Evolutionary conservation across 2,113 vertebrate species (phyloP).

Genomic region (Petrocephalus microphthalmus): DNA sequence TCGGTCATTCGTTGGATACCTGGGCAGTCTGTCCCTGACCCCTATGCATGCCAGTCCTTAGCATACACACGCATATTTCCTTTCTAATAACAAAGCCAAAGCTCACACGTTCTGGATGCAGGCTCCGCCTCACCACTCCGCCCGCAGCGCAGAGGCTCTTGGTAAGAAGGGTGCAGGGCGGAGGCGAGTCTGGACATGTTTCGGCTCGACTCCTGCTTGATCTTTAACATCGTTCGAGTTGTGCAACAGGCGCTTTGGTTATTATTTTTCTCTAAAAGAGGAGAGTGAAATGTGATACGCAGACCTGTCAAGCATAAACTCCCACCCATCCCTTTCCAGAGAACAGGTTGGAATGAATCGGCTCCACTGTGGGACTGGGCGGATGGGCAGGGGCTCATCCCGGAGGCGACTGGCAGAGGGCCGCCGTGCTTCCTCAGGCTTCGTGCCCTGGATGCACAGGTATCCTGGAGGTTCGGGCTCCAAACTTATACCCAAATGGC

Average conservation of each 20-base stretch:
- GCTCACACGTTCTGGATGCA: background rate
- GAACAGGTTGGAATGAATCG: constrained; percentile 1
- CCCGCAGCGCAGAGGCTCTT: background rate
- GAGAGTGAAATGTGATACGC: background rate
- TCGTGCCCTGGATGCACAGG: background rate
- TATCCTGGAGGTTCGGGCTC: background rate
- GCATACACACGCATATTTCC: background rate
- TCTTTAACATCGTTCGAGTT: background rate
- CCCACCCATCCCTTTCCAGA: background rate
- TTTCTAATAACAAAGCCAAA: background rate
- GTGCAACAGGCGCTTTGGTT: background rate
- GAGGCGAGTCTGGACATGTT: background rate
- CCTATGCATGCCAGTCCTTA: background rate
- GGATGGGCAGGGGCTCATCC: background rate
- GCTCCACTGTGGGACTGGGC: background rate
- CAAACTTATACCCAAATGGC: background rate
- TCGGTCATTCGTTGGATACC: background rate
- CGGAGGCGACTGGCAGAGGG: background rate
- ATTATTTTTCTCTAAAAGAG: background rate
- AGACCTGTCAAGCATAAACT: background rate
- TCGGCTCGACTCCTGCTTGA: background rate
- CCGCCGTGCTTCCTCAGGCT: background rate
- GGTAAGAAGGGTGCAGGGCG: background rate
- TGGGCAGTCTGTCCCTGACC: background rate
- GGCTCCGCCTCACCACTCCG: background rate